Evolutionary conservation across 1,140 invertebrate genomes (phyloP).

Genomic region (Araneus ventricosus): DNA sequence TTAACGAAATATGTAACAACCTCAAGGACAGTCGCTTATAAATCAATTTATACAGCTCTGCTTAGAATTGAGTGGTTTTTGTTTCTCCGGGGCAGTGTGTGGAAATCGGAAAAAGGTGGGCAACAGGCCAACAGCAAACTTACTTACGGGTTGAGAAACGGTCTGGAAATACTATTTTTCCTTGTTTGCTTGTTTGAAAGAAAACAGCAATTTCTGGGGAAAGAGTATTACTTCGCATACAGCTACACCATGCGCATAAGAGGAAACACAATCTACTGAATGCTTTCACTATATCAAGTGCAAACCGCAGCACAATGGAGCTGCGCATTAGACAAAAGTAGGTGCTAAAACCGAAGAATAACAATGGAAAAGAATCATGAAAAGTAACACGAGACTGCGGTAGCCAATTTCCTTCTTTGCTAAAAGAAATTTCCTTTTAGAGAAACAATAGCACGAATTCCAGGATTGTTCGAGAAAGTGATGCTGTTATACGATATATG

Average conservation of each 20-base stretch:
- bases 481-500: conserved; percentile 34
- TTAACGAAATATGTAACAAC: too few species aligned
- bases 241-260: not conserved
- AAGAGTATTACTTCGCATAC: not conserved
- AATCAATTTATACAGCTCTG: too few species aligned
- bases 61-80: too few species aligned
- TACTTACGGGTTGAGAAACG: not conserved
- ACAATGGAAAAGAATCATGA: conserved; percentile 21
- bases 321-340: conserved; percentile 9
- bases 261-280: conserved; percentile 30
- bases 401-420: conserved; percentile 8
- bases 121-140: not conserved
- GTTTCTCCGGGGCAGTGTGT: too few species aligned
- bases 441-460: conserved; percentile 30
- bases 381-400: conserved; percentile 23
- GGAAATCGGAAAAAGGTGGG: not conserved
- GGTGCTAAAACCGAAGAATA: conserved; percentile 24
- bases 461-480: conserved; percentile 13
- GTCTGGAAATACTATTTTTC: not conserved
- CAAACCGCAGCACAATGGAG: not conserved
- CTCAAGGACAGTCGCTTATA: too few species aligned
- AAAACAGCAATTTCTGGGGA: not conserved
- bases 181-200: not conserved
- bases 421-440: conserved; percentile 31
- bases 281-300: conserved; percentile 26